Evolutionary conservation across 1,140 invertebrate species (phyloP), one percentile per base, ranked within the genome.

Genomic region (Notospermus geniculatus): DNA sequence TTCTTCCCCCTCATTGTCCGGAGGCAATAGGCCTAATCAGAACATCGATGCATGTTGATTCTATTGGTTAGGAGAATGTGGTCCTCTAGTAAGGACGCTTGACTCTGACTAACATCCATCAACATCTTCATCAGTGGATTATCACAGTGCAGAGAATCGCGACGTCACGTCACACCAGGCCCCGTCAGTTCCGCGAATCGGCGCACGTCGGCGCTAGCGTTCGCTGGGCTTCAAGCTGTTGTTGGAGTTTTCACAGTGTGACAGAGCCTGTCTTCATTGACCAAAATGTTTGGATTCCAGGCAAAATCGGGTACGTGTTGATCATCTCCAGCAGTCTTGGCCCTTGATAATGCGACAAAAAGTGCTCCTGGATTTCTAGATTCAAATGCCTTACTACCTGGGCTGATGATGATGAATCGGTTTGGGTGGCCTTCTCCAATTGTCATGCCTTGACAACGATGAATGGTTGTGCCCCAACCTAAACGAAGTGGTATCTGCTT

Each of bases 401-500:
- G 63, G 43, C 61, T 57, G 9, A 66, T 63, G 25, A 65, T 55
- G 60, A 68, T 68, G 54, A 60, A 61, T 43, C 39, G 9, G 45
- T 66, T 45, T 0, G 11, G 1, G 41, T 68, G 57, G 11, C 58
- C 59, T 1, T 60, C n/a, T 13, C 68, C 65, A 29, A 70, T 65
- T 2, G 68, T 70, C 65, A 70, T 67, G 1, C 68, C 63, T 62
- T 70, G 68, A 25, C 65, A 67, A 7, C 39, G 11, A 43, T 67
- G 68, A 45, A 70, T 65, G 19, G 68, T 67, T 46, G 58, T 60
- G 4, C 36, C 63, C 63, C 65, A 70, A 2, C 60, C 60, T 52
- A 68, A 63, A 17, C 45, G n/a, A 23, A 68, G 54, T 23, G 62
- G 66, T 39, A 65, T 63, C 55, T 65, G 66, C 36, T 61, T 62